Evolutionary conservation across 2,797 vertebrate species (phyloP).

Genomic region (Lindbergichthys nudifrons): DNA sequence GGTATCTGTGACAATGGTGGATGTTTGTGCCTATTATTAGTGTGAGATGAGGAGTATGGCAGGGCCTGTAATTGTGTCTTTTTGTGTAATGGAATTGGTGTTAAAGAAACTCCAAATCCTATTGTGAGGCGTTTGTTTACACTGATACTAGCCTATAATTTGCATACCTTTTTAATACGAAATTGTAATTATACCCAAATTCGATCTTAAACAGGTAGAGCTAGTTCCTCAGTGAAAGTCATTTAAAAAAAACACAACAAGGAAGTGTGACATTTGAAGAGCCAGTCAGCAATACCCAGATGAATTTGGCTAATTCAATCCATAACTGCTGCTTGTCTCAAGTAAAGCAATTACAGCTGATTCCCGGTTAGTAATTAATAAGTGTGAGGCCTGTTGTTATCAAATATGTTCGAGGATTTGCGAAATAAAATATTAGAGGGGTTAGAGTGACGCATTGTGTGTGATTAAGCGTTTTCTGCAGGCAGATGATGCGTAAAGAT

Average conservation of each 20-base stretch:
- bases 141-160: slow-evolving; percentile 53
- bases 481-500: slow-evolving; percentile 6
- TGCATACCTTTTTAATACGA: slow-evolving; percentile 54
- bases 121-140: slow-evolving; percentile 69
- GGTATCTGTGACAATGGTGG: slow-evolving; percentile 69
- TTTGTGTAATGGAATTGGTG: slow-evolving; percentile 58
- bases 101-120: slow-evolving; percentile 61
- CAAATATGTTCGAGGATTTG: slow-evolving; percentile 55
- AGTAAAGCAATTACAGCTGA: slow-evolving; percentile 96
- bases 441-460: slow-evolving; percentile 14
- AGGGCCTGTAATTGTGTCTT: slow-evolving; percentile 61
- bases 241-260: slow-evolving; percentile 85
- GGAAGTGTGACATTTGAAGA: slow-evolving; percentile 92
- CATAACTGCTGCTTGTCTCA: slow-evolving; percentile 92
- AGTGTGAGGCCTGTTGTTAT: slow-evolving; percentile 79
- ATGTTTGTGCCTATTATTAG: slow-evolving; percentile 65
- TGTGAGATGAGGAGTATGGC: slow-evolving; percentile 51
- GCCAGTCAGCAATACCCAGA: slow-evolving; percentile 94
- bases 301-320: slow-evolving; percentile 96
- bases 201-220: slow-evolving; percentile 90
- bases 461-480: slow-evolving; percentile 22
- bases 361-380: slow-evolving; percentile 94
- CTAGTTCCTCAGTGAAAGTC: slow-evolving; percentile 89
- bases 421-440: slow-evolving; percentile 44
- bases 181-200: slow-evolving; percentile 82